phyloP scores from a whole-genome alignment of 23 tunicate genomes.

The Pegea sp. region DNA sequence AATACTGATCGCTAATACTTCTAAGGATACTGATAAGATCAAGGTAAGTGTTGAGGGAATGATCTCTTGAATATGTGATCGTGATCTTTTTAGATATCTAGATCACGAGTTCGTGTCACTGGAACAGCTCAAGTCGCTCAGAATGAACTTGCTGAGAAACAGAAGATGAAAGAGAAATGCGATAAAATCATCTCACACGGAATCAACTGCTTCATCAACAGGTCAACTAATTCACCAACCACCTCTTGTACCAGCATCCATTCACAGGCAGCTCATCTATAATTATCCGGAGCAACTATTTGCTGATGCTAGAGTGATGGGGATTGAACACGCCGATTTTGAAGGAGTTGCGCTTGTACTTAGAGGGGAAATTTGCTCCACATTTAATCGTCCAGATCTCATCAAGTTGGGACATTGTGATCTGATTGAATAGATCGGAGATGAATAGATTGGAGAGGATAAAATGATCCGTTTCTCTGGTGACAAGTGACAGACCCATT shows the following conservation, averaged over 20 bases:
- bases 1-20: conserved; percentile 83
- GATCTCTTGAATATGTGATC: background rate
- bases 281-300: conserved; percentile 99
- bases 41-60: conserved; percentile 27
- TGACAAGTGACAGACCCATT: conserved; percentile 1
- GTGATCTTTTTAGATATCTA: conserved; percentile 35
- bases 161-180: conserved; percentile 97
- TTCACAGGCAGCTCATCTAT: conserved; percentile 87
- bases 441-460: conserved; percentile 93
- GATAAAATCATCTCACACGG: conserved; percentile 67
- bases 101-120: conserved; percentile 88
- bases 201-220: conserved; percentile 97
- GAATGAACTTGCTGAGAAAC: conserved; percentile 85
- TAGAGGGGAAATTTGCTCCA: conserved; percentile 97
- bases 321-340: conserved; percentile 98
- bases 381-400: conserved; percentile 89
- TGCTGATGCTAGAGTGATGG: conserved; percentile 96
- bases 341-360: conserved; percentile 98
- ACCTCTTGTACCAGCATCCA: background rate
- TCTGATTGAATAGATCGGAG: conserved; percentile 92
- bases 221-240: conserved; percentile 7
- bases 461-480: conserved; percentile 75
- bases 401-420: conserved; percentile 81
- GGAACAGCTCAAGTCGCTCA: conserved; percentile 90
- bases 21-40: conserved; percentile 98